Percentiles rank a stretch among this genome's conserved stretches.
These are phyloP conservation scores for Pardosa pseudoannulata DNA, from an alignment of 2,888 invertebrate species.

Conservation along the genomic window DNA sequence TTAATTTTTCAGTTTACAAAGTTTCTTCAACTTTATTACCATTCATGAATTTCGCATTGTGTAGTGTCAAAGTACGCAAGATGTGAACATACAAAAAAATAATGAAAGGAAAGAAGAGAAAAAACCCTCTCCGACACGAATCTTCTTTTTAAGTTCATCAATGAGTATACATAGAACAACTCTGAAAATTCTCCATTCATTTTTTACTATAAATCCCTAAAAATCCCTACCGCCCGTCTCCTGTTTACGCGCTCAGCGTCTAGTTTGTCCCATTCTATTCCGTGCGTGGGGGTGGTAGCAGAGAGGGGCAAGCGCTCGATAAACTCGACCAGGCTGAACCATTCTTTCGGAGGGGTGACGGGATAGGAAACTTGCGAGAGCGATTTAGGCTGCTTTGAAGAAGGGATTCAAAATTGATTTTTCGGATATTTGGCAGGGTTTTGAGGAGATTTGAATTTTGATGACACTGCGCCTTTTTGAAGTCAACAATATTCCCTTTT, in stretches of 20 bases:
- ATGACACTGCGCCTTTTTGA: not conserved
- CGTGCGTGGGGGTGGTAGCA: not conserved
- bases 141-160: not conserved
- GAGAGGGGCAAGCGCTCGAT: conserved; percentile 43
- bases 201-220: conserved; percentile 15
- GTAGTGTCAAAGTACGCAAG: no score
- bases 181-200: not conserved
- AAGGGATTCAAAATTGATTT: conserved; percentile 6
- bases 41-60: no score
- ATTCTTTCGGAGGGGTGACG: conserved; percentile 6
- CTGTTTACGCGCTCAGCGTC: not conserved
- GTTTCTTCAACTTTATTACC: no score
- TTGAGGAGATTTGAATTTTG: not conserved
- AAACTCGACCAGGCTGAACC: conserved; percentile 42
- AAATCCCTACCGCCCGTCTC: conserved; percentile 5
- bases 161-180: not conserved
- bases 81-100: not conserved
- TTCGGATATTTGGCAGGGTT: not conserved
- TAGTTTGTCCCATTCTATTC: not conserved
- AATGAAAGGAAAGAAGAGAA: no score
- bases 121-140: no score
- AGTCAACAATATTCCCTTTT: no score
- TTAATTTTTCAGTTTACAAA: no score
- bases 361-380: not conserved
- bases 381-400: not conserved